These are phyloP conservation scores for Tetranychus truncatus DNA, from an alignment of 2,888 invertebrate species.

Conservation along the genomic window DNA sequence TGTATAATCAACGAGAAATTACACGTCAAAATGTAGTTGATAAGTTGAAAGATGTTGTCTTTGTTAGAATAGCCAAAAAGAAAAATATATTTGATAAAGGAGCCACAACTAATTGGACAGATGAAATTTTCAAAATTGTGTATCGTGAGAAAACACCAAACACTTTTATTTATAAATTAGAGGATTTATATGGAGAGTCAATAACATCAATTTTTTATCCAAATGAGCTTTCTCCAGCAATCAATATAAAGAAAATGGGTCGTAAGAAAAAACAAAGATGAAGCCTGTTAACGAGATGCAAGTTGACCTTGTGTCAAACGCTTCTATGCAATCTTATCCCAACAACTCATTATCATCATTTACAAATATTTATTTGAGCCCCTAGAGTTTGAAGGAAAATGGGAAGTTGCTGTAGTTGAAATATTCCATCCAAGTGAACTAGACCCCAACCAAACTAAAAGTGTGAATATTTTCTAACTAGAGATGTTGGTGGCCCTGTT, in stretches of 20 bases:
- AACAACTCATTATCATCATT: neutral
- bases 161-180: neutral
- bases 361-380: neutral
- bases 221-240: neutral
- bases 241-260: neutral
- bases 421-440: neutral
- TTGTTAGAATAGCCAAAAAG: neutral
- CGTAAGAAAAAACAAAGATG: neutral
- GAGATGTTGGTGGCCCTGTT: too few species aligned
- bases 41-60: neutral
- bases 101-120: neutral
- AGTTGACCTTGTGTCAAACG: neutral
- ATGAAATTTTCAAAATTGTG: neutral
- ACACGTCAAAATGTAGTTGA: neutral
- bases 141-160: neutral
- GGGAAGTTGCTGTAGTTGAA: neutral
- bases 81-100: neutral
- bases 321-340: neutral
- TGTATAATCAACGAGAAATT: neutral
- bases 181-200: neutral
- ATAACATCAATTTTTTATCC: slow-evolving; percentile 7
- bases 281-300: neutral
- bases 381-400: neutral
- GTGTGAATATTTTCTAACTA: too few species aligned
- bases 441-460: too few species aligned